Conservation (phyloP, 2,797 vertebrate genomes). For the Sebastes iracundus region DNA sequence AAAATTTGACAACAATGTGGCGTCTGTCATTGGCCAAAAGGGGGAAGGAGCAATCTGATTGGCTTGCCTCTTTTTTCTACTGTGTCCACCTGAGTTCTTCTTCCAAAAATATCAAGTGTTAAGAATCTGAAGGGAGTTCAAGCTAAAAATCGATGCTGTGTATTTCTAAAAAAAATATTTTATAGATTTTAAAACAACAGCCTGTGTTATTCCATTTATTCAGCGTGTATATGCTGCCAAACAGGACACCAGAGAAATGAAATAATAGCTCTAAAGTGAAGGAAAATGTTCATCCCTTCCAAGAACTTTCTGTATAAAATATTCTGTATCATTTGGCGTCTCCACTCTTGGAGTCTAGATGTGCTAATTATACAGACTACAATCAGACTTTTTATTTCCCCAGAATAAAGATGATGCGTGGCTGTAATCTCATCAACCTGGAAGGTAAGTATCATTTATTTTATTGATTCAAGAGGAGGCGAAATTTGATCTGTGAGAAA, state of each 20-base stretch:
- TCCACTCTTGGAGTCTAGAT: neutral
- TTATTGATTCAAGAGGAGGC: slow-evolving; percentile 27
- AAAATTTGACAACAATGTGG: slow-evolving; percentile 99
- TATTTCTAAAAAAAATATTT: slow-evolving; percentile 53
- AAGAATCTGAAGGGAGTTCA: slow-evolving; percentile 82
- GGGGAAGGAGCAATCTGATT: slow-evolving; percentile 90
- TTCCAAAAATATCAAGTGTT: slow-evolving; percentile 88
- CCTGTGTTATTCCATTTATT: neutral
- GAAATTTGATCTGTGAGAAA: neutral
- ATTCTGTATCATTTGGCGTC: slow-evolving; percentile 6
- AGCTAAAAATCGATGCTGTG: slow-evolving; percentile 76
- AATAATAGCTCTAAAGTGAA: neutral
- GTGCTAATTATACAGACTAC: neutral
- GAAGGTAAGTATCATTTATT: slow-evolving; percentile 74
- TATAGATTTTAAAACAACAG: slow-evolving; percentile 51
- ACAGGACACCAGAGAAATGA: neutral
- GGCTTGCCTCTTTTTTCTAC: slow-evolving; percentile 85
- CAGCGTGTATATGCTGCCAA: neutral
- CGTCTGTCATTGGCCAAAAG: slow-evolving; percentile 95
- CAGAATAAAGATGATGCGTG: slow-evolving; percentile 35
- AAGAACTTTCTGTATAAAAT: neutral
- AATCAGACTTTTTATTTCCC: neutral
- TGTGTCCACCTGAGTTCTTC: slow-evolving; percentile 90
- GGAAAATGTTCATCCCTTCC: neutral
- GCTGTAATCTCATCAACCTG: slow-evolving; percentile 35